Conservation (phyloP, 2,888 invertebrate species). For the Timandra comae region DNA sequence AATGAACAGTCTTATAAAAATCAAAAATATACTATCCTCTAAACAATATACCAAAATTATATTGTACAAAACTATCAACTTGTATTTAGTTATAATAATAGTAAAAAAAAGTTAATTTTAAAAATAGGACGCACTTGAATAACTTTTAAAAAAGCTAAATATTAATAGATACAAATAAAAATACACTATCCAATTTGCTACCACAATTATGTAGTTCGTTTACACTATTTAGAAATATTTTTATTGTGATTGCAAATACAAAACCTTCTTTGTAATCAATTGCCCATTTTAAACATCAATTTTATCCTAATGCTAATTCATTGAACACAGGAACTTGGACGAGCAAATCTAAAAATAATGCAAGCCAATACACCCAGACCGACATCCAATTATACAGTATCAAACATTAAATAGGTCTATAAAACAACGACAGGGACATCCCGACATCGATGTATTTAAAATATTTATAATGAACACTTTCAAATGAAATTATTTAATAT, state of each 20-base stretch:
- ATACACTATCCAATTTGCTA: constrained; percentile 27
- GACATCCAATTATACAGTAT: neutral
- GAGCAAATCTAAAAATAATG: constrained; percentile 47
- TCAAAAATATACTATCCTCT: constrained; percentile 44
- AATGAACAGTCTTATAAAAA: constrained; percentile 66
- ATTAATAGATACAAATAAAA: constrained; percentile 28
- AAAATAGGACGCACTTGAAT: constrained; percentile 49
- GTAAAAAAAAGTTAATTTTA: constrained; percentile 38
- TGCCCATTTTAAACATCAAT: constrained; percentile 25
- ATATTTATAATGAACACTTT: constrained; percentile 20
- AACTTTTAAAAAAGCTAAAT: constrained; percentile 31
- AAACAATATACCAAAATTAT: constrained; percentile 46
- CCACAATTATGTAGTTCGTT: constrained; percentile 24
- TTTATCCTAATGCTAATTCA: constrained; percentile 43
- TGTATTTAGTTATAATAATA: constrained; percentile 30
- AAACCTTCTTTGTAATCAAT: constrained; percentile 29
- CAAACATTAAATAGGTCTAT: no score
- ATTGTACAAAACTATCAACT: constrained; percentile 46
- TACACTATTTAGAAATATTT: neutral
- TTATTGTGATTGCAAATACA: constrained; percentile 31
- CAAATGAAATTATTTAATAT: constrained; percentile 22
- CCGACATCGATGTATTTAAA: constrained; percentile 10
- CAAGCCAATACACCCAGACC: constrained; percentile 28
- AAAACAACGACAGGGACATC: constrained; percentile 5
- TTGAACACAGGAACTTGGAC: constrained; percentile 67